Evolutionary conservation across 2,797 vertebrate species (phyloP).

Genomic region (Phoeniculus purpureus): DNA sequence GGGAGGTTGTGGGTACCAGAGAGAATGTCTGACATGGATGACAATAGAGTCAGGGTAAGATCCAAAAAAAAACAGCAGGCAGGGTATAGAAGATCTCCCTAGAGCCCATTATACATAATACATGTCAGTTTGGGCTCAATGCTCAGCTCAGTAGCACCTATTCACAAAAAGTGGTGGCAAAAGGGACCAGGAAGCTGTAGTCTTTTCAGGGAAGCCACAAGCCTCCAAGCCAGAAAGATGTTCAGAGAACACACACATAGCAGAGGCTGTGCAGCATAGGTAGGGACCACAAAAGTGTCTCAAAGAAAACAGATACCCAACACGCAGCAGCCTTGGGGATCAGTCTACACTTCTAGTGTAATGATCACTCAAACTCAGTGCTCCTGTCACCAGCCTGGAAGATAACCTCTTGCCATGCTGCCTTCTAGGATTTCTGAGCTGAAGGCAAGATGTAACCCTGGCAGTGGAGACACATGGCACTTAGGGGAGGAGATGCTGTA

Average conservation of each 20-base stretch:
- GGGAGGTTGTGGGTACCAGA: not conserved
- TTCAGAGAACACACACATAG: fast-evolving
- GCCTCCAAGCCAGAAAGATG: fast-evolving
- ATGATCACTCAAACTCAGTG: not conserved
- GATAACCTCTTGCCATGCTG: not conserved
- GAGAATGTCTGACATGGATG: fast-evolving
- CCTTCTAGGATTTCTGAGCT: not conserved
- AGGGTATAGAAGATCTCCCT: not conserved
- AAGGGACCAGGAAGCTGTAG: not conserved
- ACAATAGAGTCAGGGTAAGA: not conserved
- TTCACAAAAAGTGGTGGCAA: not conserved
- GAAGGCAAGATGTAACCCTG: not conserved
- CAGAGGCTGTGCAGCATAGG: not conserved
- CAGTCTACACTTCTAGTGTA: not conserved
- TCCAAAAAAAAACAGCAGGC: not conserved
- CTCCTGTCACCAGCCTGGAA: not conserved
- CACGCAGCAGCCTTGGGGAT: not conserved
- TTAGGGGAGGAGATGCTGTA: not conserved
- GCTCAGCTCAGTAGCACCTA: not conserved
- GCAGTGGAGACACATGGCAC: not conserved
- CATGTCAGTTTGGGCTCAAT: not conserved
- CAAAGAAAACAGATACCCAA: not conserved
- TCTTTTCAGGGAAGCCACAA: not conserved
- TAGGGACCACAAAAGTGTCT: fast-evolving
- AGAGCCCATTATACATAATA: not conserved